Base-by-base conservation (phyloP, 92 coral and sea anemone species). In the Zoanthus sociatus region DNA sequence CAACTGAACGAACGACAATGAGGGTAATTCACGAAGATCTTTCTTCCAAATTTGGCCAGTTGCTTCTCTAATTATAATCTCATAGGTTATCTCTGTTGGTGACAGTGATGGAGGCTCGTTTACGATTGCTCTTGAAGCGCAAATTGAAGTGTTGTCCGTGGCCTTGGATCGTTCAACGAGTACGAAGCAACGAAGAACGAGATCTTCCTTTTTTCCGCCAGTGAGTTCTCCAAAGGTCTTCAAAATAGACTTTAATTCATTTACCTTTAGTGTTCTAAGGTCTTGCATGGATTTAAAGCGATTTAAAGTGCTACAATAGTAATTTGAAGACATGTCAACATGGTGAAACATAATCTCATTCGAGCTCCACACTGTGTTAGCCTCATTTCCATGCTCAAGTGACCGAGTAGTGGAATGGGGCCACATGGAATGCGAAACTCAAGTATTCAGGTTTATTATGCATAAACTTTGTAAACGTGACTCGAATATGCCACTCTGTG, bases 1-100 rank as follows among this genome's bases (percentile, higher is more conserved):
- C 37, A 44, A 48, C 31, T 82, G 48, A 6, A 83, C 61, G 78
- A 83, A 83, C 14, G 64, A 8, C 16, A 83, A 68, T 6, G 10
- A 30, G 6, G 87, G 87, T 33, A 83, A 48, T 69, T 32, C 45
- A 6, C 87, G 87, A 61, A 83, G 79, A 32, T 83, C 87, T 15
- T 63, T 68, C 56, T 26, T 68, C 87, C 87, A 82, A 9, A n/a
- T 18, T 7, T 9, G 21, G 26, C 58, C 74, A 13, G 56, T 16
- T 6, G 84, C 70, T 32, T 78, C 71, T 60, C 53, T 78, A 14
- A 78, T 60, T 13, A 21, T 16, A 11, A 32, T n/a, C 31, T 78
- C 71, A 66, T 78, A 78, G 16, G 71, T 78, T 13, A 84, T 42
- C 6, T 67, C 81, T 46, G 66, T 58, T 37, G 46, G 18, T 7